These are phyloP conservation scores for Heterohyrax brucei DNA, from an alignment of 2,797 vertebrate species.

Conservation along the genomic window DNA sequence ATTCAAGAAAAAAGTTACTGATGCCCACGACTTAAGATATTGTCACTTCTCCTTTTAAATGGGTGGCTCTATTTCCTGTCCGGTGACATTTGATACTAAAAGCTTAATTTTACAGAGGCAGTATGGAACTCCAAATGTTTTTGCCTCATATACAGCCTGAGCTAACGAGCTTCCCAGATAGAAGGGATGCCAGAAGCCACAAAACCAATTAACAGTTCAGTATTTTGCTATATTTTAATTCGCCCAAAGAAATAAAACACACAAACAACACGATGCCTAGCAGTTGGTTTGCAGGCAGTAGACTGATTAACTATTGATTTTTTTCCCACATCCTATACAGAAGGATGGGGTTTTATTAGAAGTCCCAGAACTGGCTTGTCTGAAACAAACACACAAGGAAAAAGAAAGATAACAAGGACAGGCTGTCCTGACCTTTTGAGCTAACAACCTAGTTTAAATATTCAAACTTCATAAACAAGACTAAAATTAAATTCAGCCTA, in stretches of 20 bases:
- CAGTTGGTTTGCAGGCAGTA: conserved; percentile 56
- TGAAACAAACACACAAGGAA: neutral
- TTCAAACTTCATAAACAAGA: neutral
- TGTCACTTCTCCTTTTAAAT: conserved; percentile 64
- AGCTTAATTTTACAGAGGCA: conserved; percentile 61
- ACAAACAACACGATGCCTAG: neutral
- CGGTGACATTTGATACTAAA: conserved; percentile 62
- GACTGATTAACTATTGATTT: conserved; percentile 84
- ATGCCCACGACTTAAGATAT: neutral
- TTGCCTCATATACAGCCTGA: neutral
- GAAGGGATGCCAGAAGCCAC: conserved; percentile 64
- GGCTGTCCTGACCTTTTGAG: neutral
- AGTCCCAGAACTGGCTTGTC: neutral
- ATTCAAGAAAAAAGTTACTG: conserved; percentile 55
- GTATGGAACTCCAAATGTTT: conserved; percentile 35
- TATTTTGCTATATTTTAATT: conserved; percentile 83
- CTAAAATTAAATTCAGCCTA: conserved; percentile 10
- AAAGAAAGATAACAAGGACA: neutral
- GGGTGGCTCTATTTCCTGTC: conserved; percentile 55
- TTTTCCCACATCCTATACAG: conserved; percentile 11
- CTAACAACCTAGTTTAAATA: conserved; percentile 46
- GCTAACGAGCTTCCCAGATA: conserved; percentile 58
- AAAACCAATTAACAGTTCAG: conserved; percentile 66
- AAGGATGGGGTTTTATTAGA: conserved; percentile 58
- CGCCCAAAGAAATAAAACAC: conserved; percentile 76